Conservation (phyloP, 2,888 invertebrate species). For the Chydorus sphaericus region DNA sequence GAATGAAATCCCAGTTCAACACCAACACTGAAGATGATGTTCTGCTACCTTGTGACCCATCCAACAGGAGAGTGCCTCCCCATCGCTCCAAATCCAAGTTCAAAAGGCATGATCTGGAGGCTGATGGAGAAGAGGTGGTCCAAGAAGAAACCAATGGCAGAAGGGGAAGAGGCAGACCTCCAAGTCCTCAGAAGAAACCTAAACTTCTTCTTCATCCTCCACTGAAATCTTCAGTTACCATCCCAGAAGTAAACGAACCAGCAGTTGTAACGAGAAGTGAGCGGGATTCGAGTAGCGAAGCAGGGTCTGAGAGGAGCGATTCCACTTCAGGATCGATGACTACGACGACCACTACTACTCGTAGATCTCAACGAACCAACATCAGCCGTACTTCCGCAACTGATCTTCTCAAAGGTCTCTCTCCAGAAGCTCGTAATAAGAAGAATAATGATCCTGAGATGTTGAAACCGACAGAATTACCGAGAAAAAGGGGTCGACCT, state of each 20-base stretch:
- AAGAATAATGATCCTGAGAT: neutral
- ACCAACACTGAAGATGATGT: constrained; percentile 9
- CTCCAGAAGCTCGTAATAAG: neutral
- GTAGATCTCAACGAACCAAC: constrained; percentile 8
- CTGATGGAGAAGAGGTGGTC: neutral
- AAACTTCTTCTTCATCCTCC: neutral
- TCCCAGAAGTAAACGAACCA: neutral
- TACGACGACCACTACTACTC: neutral
- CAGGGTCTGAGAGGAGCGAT: neutral
- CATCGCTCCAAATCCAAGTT: constrained; percentile 10
- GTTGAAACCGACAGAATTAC: neutral
- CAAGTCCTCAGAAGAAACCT: neutral
- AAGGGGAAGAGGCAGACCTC: constrained; percentile 3
- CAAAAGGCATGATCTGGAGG: neutral
- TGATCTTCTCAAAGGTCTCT: constrained; percentile 1
- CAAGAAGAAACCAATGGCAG: neutral
- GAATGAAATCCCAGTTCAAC: constrained; percentile 14
- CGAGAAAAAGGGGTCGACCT: constrained; percentile 4
- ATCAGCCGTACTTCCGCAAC: constrained; percentile 9
- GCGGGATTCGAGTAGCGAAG: neutral
- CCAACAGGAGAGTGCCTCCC: constrained; percentile 1
- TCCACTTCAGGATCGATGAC: neutral
- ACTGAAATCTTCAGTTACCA: neutral
- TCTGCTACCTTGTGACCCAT: neutral
- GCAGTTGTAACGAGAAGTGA: neutral